Percentiles rank a stretch among this genome's conserved stretches.
phyloP scores from a whole-genome alignment of 1,140 invertebrate genomes.

The Cylas formicarius region DNA sequence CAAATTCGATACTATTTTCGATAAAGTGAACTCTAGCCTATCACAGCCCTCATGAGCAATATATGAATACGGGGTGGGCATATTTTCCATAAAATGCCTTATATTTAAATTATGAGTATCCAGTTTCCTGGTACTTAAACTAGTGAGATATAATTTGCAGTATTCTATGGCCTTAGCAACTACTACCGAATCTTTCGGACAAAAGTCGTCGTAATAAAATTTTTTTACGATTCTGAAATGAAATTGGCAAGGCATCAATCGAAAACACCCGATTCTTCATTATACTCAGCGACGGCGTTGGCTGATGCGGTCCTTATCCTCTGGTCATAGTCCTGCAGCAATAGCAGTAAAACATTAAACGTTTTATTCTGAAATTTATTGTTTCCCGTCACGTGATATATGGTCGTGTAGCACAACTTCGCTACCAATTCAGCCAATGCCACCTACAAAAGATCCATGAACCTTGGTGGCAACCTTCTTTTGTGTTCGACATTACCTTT shows the following conservation, averaged over 20 bases:
- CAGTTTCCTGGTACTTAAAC: slow-evolving; percentile 19
- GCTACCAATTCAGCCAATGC: slow-evolving; percentile 57
- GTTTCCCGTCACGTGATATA: slow-evolving; percentile 44
- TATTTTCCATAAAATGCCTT: slow-evolving; percentile 32
- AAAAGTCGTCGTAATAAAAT: slow-evolving; percentile 41
- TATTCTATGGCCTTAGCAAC: slow-evolving; percentile 42
- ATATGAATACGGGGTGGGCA: slow-evolving; percentile 38
- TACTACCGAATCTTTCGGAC: slow-evolving; percentile 42
- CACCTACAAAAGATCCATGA: no score
- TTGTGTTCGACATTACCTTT: no score
- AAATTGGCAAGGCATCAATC: not conserved
- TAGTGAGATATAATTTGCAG: slow-evolving; percentile 38
- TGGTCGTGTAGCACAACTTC: slow-evolving; percentile 50
- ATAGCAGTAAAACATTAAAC: slow-evolving; percentile 52
- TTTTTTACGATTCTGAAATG: slow-evolving; percentile 45
- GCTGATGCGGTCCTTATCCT: slow-evolving; percentile 68
- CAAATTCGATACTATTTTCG: slow-evolving; percentile 46
- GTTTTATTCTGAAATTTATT: slow-evolving; percentile 53
- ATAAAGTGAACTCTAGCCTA: slow-evolving; percentile 41
- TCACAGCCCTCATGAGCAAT: slow-evolving; percentile 13
- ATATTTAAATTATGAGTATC: slow-evolving; percentile 28
- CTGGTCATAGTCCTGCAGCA: slow-evolving; percentile 69
- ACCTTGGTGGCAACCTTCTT: no score
- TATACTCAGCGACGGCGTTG: slow-evolving; percentile 59
- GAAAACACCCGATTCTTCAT: slow-evolving; percentile 3